phyloP scores from a whole-genome alignment of 1,140 invertebrate species.

The Philotrypesis tridentata region DNA sequence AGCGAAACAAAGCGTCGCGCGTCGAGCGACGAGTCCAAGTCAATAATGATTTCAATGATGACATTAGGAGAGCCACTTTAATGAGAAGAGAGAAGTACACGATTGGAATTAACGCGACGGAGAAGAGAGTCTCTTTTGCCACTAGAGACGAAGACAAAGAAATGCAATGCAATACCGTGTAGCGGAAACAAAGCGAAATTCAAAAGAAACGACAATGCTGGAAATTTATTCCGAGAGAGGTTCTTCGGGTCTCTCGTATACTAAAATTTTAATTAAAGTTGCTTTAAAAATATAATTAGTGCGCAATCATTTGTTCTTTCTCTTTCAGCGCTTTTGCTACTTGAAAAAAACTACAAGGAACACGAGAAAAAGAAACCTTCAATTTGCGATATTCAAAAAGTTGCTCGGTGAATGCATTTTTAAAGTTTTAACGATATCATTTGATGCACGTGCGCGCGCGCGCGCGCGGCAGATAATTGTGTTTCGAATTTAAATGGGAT shows the following conservation, averaged over 20 bases:
- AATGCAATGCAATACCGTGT: slow-evolving; percentile 23
- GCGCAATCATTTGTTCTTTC: slow-evolving; percentile 32
- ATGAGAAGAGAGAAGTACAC: slow-evolving; percentile 35
- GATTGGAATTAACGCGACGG: slow-evolving; percentile 2
- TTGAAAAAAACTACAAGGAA: slow-evolving; percentile 1
- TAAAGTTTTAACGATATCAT: slow-evolving; percentile 28
- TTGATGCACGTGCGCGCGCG: not conserved
- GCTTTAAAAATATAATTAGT: slow-evolving; percentile 45
- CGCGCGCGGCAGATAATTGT: slow-evolving; percentile 13
- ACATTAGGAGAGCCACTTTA: slow-evolving; percentile 48
- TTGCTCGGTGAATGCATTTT: slow-evolving; percentile 25
- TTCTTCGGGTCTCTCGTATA: not conserved
- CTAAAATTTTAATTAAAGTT: slow-evolving; percentile 29
- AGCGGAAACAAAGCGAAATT: slow-evolving; percentile 36
- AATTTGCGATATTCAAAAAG: slow-evolving; percentile 21
- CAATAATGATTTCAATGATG: slow-evolving; percentile 35
- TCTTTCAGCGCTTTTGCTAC: not conserved
- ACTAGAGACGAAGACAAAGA: slow-evolving; percentile 24
- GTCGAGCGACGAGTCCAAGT: slow-evolving; percentile 19
- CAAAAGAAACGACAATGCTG: slow-evolving; percentile 42
- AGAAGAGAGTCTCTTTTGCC: too few species aligned
- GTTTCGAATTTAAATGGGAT: slow-evolving; percentile 1
- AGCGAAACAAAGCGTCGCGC: not conserved
- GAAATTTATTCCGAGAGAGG: slow-evolving; percentile 42
- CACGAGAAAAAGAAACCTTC: not conserved